Base-by-base conservation (phyloP, 2,113 vertebrate species). In the Platichthys stellatus region DNA sequence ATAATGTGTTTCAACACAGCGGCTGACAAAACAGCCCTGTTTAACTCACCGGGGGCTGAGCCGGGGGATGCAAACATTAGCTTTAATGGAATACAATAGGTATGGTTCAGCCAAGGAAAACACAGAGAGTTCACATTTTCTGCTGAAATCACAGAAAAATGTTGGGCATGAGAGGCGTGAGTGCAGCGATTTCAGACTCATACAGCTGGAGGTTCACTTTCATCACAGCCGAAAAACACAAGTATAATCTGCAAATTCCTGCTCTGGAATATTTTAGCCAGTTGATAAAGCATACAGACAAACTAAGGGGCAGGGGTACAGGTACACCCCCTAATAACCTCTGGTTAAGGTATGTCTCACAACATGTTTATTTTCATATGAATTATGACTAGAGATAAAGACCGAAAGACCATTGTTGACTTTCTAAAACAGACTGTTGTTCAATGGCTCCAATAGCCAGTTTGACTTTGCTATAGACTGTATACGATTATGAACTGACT, bases 1-100 rank as follows among this genome's bases (percentile, higher is more conserved):
- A 38, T 69, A 66, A 74, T 89, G 81, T 87, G 81, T 83, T 74
- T 82, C 68, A 60, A 12, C 79, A 61, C 72, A 58, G 58, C 13
- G 11, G 47, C 73, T 69, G 66, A 75, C 76, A 70, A 24, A 74
- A 69, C 66, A 61, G 45, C 58, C 71, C 68, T 0, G 28, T 40
- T 49, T 38, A 65, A 61, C 53, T 61, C 64, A 59, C 64, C 1
- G 10, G 71, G 64, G 59, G 57, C 74, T 31, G 67, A 72, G 53
- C 65, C 0, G 11, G 38, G 47, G 70, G 64, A 18, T 40, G 63
- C 69, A 66, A 65, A 51, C 69, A 81, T 85, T 72, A 70, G 74
- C 53, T 74, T 9, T 80, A 73, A 76, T 80, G 70, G 64, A 80
- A 74, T 18, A 54, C 38, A 67, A 74, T 43, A 61, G 63, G 49